Evolutionary conservation across 2,888 invertebrate species (phyloP), one percentile per base, ranked within the genome.

Genomic region (Rhyacophila evoluta): DNA sequence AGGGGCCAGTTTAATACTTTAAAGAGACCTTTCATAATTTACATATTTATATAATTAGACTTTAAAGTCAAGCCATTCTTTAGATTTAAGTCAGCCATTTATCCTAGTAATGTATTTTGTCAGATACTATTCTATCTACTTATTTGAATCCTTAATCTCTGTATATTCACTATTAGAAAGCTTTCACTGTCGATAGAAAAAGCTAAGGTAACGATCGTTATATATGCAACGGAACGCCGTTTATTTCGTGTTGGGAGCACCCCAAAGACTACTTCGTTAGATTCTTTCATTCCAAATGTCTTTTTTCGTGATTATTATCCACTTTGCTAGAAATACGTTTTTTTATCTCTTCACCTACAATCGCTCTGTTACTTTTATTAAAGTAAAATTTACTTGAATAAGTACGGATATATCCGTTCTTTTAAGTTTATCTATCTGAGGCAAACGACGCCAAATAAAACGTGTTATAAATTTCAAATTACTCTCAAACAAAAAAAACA

Each of bases 281-380:
- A 55, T 55, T 55, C 55, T 55, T 55, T 25, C 55, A 55, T 55
- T 55, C 55, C 25, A 55, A 55, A 55, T 55, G 55, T 55, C 55
- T 55, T 55, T 55, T 41, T 55, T 25, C 19, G 55, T 19, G 19
- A 55, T 55, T 55, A 55, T 55, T 55, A 55, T 55, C 55, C 55
- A 55, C 55, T 55, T 55, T 55, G 55, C 55, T 25, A 55, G 55
- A 55, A 55, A 55, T 25, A 55, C 55, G 55, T 10, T 55, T 10
- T n/a, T 55, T 55, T 55, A 55, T 55, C 55, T 15, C 55, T 1
- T 25, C 19, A 19, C 55, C 19, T 19, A 55, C 15, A 19, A 55
- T 55, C 12, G 8, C 55, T 10, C 55, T 11, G 5, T 55, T 55
- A 55, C 25, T 55, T n/a, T n/a, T n/a, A 12, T 8, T 2, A 25